A percentile compares a stretch with the other conserved stretches of the same genome.
Evolutionary conservation across 2,888 invertebrate species (phyloP).

Genomic region (Anthrax anthrax): DNA sequence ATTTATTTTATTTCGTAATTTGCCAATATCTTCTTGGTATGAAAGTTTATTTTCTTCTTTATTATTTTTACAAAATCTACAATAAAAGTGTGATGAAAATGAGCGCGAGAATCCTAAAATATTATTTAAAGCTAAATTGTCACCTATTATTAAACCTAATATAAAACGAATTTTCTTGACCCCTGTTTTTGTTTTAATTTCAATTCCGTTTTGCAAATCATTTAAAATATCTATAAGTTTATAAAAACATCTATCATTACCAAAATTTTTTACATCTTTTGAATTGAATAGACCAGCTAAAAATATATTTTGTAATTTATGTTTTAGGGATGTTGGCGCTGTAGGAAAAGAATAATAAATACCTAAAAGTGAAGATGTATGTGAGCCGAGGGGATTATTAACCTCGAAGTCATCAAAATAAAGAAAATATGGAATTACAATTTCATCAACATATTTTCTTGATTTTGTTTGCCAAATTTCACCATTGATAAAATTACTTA

Average conservation of each 20-base stretch:
- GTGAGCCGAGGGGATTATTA: too few relatives aligned
- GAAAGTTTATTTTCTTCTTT: not conserved
- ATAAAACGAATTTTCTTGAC: not conserved
- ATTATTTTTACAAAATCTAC: constrained; percentile 4
- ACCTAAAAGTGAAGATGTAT: too few relatives aligned
- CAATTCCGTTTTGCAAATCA: not conserved
- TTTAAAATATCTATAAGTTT: not conserved
- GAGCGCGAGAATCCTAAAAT: constrained; percentile 4
- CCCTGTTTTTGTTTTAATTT: not conserved
- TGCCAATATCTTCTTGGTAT: not conserved
- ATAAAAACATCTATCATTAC: not conserved
- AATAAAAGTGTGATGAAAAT: constrained; percentile 4
- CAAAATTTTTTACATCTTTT: not conserved
- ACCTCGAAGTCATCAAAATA: too few relatives aligned
- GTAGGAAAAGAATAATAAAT: too few relatives aligned
- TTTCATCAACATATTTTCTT: too few relatives aligned
- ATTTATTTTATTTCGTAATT: constrained; percentile 1
- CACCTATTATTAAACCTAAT: constrained; percentile 5
- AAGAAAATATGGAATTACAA: too few relatives aligned
- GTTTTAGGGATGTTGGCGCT: too few relatives aligned
- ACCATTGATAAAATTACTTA: too few relatives aligned
- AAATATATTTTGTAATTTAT: too few relatives aligned
- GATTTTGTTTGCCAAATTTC: too few relatives aligned
- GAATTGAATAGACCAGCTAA: too few relatives aligned
- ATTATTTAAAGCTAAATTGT: constrained; percentile 5